Percentiles rank a stretch among this genome's conserved stretches.
These are phyloP conservation scores for Arothron firmamentum DNA, from an alignment of 2,113 vertebrate species.

Conservation along the genomic window DNA sequence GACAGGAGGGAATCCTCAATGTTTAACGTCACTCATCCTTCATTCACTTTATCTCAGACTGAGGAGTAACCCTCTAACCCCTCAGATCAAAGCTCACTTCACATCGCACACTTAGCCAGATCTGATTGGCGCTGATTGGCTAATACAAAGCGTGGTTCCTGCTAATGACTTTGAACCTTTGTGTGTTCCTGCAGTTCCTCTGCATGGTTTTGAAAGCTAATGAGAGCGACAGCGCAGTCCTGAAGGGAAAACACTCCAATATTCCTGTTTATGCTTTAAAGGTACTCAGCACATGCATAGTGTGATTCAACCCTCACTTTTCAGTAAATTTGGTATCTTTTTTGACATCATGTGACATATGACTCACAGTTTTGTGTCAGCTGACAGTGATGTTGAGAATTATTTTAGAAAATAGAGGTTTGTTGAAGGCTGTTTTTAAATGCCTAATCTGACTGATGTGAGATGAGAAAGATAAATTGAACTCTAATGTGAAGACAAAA, in stretches of 20 bases:
- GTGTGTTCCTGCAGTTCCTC: conserved; percentile 44
- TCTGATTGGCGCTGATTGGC: conserved; percentile 61
- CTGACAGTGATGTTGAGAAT: no score
- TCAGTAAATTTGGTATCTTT: conserved; percentile 1
- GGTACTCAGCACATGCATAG: background rate
- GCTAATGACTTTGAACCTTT: conserved; percentile 57
- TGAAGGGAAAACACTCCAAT: conserved; percentile 14
- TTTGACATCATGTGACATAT: conserved; percentile 3
- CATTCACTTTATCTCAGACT: conserved; percentile 64
- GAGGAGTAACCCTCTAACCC: conserved; percentile 60
- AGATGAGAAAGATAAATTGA: no score
- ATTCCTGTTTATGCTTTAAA: conserved; percentile 7
- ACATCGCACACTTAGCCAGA: conserved; percentile 42
- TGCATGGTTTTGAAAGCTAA: conserved; percentile 63
- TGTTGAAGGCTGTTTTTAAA: no score
- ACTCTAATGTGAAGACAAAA: no score
- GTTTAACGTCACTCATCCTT: conserved; percentile 59
- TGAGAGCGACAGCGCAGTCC: conserved; percentile 44
- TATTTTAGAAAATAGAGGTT: no score
- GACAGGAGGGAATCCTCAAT: conserved; percentile 40
- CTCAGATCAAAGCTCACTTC: conserved; percentile 52
- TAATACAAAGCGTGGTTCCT: conserved; percentile 59
- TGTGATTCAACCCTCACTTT: conserved; percentile 9
- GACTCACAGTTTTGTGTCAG: no score
- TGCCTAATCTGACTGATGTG: no score